These are phyloP conservation scores for Lutra lutra DNA, from an alignment of 2,797 vertebrate genomes.

Conservation along the genomic window DNA sequence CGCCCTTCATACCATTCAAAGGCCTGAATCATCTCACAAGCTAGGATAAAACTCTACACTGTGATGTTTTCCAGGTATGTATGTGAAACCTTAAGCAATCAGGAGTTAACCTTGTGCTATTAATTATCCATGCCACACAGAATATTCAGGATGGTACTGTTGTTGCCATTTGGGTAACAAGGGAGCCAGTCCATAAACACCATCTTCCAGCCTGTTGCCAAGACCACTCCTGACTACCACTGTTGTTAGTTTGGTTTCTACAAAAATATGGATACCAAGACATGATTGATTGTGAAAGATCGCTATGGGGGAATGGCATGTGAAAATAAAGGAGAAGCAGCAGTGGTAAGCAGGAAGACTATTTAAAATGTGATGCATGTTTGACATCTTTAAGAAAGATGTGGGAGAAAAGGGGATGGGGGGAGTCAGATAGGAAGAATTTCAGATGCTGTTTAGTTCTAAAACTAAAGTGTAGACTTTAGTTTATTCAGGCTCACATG, in stretches of 20 bases:
- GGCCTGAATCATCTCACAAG: background rate
- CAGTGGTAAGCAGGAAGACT: background rate
- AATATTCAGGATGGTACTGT: background rate
- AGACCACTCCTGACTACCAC: background rate
- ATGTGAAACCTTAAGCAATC: background rate
- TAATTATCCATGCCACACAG: background rate
- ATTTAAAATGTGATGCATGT: background rate
- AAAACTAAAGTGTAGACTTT: background rate
- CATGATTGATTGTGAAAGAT: background rate
- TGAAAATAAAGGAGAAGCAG: background rate
- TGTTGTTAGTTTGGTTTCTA: background rate
- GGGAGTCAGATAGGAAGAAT: background rate
- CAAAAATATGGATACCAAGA: background rate
- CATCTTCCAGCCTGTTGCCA: background rate
- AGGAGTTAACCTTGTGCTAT: background rate
- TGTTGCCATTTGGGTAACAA: background rate
- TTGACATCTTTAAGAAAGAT: background rate
- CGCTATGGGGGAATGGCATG: background rate
- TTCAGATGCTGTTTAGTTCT: background rate
- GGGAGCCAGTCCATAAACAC: background rate
- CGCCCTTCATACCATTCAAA: background rate
- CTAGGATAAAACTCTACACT: background rate
- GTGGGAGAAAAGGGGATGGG: background rate
- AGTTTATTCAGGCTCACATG: background rate
- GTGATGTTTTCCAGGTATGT: background rate